These are phyloP conservation scores for Hydrotaea diabolus DNA, from an alignment of 2,888 invertebrate genomes.

Conservation along the genomic window DNA sequence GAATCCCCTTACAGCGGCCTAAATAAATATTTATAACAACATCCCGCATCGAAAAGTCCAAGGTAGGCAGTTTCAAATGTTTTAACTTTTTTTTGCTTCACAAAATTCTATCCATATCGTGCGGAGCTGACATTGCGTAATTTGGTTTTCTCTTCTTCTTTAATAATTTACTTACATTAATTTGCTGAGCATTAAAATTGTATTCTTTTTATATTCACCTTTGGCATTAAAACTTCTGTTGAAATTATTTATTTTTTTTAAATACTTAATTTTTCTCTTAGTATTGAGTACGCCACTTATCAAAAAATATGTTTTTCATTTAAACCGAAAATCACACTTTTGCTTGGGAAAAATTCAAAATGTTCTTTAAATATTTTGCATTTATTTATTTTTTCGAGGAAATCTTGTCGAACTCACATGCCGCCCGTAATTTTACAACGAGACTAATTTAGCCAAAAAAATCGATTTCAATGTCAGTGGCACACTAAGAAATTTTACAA, in stretches of 20 bases:
- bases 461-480: conserved; percentile 70
- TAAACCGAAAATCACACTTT: background rate
- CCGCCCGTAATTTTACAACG: conserved; percentile 65
- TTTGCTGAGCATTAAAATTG: background rate
- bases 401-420: conserved; percentile 46
- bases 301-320: background rate
- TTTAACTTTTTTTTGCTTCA: background rate
- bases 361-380: conserved; percentile 13
- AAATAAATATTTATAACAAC: background rate
- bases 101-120: too few species aligned
- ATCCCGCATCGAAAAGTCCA: background rate
- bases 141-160: background rate
- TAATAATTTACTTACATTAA: background rate
- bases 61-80: background rate
- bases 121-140: background rate
- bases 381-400: conserved; percentile 23
- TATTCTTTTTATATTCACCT: background rate
- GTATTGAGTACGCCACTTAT: background rate
- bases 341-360: background rate
- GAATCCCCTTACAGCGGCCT: background rate
- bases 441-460: conserved; percentile 66
- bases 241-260: background rate
- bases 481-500: conserved; percentile 37
- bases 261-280: background rate
- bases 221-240: background rate